Evolutionary conservation across 2,888 invertebrate species (phyloP).

Genomic region (Petrolisthes manimaculis): DNA sequence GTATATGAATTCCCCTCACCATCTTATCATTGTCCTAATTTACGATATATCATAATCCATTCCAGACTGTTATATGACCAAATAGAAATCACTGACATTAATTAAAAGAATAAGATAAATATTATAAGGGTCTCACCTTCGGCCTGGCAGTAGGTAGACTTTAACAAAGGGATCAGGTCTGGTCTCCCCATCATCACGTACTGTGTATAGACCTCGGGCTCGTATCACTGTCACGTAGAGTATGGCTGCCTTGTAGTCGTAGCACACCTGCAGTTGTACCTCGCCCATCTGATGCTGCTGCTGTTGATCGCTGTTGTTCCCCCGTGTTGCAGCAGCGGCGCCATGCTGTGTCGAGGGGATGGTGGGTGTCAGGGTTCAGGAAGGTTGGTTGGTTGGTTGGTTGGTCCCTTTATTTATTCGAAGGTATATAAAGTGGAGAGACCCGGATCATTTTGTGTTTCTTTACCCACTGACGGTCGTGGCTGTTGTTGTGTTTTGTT

Average conservation of each 20-base stretch:
- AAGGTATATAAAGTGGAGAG: no score
- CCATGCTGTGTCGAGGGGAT: neutral
- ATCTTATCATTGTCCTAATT: no score
- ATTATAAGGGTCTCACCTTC: conserved; percentile 70
- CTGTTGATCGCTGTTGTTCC: neutral
- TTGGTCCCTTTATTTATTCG: neutral
- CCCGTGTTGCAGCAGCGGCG: neutral
- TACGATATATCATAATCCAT: no score
- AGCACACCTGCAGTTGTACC: conserved; percentile 73
- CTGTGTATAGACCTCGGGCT: conserved; percentile 72
- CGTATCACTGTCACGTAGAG: conserved; percentile 74
- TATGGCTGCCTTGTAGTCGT: conserved; percentile 74
- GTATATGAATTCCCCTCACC: no score
- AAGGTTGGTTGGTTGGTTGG: neutral
- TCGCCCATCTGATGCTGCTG: conserved; percentile 66
- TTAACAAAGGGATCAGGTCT: conserved; percentile 76
- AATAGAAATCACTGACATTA: no score
- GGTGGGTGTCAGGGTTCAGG: neutral
- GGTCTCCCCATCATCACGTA: conserved; percentile 69
- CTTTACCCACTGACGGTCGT: no score
- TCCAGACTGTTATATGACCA: no score
- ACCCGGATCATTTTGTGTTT: no score
- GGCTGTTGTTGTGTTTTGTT: no score
- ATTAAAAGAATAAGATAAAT: no score
- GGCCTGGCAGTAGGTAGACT: conserved; percentile 74